A percentile compares a stretch with the other conserved stretches of the same genome.
Conservation (phyloP, 2,888 invertebrate species). For the Spodoptera picta region DNA sequence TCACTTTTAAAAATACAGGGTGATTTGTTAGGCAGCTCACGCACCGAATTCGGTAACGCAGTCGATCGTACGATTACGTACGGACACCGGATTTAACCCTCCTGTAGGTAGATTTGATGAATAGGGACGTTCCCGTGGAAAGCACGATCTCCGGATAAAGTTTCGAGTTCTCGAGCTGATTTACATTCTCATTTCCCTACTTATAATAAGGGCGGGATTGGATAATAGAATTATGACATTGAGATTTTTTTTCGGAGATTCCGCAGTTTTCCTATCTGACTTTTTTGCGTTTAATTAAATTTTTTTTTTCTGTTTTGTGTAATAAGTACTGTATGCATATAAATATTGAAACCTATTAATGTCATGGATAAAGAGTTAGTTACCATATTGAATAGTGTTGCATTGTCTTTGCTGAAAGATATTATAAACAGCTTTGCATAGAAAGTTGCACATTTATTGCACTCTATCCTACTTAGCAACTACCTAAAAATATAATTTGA, state of each 20-base stretch:
- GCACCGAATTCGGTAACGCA: constrained; percentile 32
- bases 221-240: constrained; percentile 34
- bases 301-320: too few relatives aligned
- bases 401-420: too few relatives aligned
- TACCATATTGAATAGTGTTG: too few relatives aligned
- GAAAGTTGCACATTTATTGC: too few relatives aligned
- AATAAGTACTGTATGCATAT: too few relatives aligned
- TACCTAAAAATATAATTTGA: too few relatives aligned
- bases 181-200: constrained; percentile 55
- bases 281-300: too few relatives aligned
- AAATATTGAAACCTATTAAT: too few relatives aligned
- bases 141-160: constrained; percentile 50
- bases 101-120: constrained; percentile 63
- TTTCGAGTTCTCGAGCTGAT: constrained; percentile 59
- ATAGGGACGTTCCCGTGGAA: constrained; percentile 56
- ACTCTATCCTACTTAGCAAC: too few relatives aligned
- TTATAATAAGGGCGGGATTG: constrained; percentile 30
- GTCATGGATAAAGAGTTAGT: too few relatives aligned
- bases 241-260: constrained; percentile 1
- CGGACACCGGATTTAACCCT: constrained; percentile 54
- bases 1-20: constrained; percentile 41
- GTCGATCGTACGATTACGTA: constrained; percentile 33
- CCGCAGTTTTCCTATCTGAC: too few relatives aligned
- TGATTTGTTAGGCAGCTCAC: constrained; percentile 47
- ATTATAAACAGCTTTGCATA: too few relatives aligned